Percentiles rank a stretch among this genome's conserved stretches.
phyloP scores from a whole-genome alignment of 2,797 vertebrate genomes.

The Ispidina picta region DNA sequence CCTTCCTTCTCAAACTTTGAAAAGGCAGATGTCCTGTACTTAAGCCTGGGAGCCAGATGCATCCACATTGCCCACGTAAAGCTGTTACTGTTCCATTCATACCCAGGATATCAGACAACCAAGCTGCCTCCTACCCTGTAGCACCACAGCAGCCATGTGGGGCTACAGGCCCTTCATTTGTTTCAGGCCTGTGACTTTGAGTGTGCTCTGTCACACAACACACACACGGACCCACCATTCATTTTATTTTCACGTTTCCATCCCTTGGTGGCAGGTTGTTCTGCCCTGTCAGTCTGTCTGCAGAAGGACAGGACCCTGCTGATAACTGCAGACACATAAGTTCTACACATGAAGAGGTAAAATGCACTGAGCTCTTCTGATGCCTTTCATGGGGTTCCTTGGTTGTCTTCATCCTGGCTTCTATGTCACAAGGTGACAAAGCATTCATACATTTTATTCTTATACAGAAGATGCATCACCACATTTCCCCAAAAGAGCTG shows the following conservation, averaged over 20 bases:
- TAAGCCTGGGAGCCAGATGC: not conserved
- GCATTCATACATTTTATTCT: not conserved
- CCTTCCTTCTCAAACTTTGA: not conserved
- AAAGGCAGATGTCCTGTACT: not conserved
- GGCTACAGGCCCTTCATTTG: not conserved
- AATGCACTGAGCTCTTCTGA: not conserved
- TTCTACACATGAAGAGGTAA: not conserved
- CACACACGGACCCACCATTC: not conserved
- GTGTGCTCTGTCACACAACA: not conserved
- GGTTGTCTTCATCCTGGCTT: not conserved
- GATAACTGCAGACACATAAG: not conserved
- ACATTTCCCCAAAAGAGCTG: not conserved
- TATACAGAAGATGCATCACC: not conserved
- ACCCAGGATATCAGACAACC: not conserved
- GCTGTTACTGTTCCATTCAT: not conserved
- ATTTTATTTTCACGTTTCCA: not conserved
- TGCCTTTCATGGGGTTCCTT: not conserved
- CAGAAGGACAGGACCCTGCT: not conserved
- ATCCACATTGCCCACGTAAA: not conserved
- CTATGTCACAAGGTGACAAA: not conserved
- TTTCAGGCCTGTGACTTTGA: not conserved
- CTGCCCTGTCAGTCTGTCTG: not conserved
- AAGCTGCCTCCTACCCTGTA: not conserved
- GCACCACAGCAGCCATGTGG: not conserved
- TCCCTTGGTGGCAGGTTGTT: not conserved